phyloP scores from a whole-genome alignment of 2,113 vertebrate genomes.

The Gymnocephalus cernua region DNA sequence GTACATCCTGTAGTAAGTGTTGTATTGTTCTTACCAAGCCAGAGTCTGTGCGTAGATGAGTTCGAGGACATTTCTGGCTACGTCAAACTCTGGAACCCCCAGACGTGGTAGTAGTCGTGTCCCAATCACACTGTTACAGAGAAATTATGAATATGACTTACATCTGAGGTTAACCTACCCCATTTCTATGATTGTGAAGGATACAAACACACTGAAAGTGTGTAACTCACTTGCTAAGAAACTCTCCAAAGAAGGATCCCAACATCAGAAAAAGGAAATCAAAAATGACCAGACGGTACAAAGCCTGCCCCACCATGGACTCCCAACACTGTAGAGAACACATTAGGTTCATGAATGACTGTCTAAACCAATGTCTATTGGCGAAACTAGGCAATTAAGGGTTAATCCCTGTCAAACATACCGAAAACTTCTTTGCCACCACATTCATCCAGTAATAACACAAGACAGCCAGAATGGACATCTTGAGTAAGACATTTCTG shows the following conservation, averaged over 20 bases:
- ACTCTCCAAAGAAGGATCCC: constrained; percentile 94
- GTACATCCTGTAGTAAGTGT: neutral
- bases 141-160: neutral
- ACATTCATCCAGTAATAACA: constrained; percentile 93
- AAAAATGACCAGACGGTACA: constrained; percentile 92
- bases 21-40: constrained; percentile 85
- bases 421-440: constrained; percentile 74
- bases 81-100: constrained; percentile 93
- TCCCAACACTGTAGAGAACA: constrained; percentile 92
- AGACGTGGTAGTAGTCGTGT: constrained; percentile 78
- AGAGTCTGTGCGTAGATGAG: constrained; percentile 95
- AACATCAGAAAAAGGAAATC: constrained; percentile 94
- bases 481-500: constrained; percentile 93
- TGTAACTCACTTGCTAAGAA: constrained; percentile 89
- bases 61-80: constrained; percentile 93
- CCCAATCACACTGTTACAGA: constrained; percentile 87
- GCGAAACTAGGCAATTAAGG: neutral
- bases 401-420: constrained; percentile 45
- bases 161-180: neutral
- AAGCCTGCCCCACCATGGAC: constrained; percentile 91
- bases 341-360: neutral
- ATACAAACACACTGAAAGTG: neutral
- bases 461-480: constrained; percentile 91
- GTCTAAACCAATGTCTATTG: rapidly evolving
- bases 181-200: neutral